Evolutionary conservation across 2,113 vertebrate species (phyloP).

Genomic region (Plecotus auritus): DNA sequence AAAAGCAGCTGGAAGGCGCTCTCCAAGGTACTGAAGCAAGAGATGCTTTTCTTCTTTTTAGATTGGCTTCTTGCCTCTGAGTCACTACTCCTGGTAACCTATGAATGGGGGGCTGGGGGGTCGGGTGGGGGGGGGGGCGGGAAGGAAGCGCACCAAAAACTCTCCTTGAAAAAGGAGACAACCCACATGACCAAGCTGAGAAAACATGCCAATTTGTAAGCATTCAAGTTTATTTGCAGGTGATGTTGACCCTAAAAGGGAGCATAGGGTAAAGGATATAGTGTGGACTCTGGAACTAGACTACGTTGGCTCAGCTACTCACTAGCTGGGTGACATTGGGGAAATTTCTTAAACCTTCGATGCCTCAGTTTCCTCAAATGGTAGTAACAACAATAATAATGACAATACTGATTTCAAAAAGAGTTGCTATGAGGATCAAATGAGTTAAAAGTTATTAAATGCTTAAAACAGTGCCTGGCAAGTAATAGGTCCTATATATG

Average conservation of each 20-base stretch:
- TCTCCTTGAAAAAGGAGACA: background rate
- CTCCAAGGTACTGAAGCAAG: slow-evolving; percentile 41
- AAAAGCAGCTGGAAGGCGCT: accelerated
- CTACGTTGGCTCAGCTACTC: background rate
- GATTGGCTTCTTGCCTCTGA: background rate
- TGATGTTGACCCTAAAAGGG: background rate
- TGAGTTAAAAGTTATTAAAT: background rate
- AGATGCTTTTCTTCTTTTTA: background rate
- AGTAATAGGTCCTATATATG: background rate
- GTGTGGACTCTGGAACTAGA: background rate
- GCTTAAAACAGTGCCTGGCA: background rate
- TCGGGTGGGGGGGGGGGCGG: too few relatives aligned
- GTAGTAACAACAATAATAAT: background rate
- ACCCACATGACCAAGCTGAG: background rate
- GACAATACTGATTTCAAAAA: background rate
- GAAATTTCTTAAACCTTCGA: background rate
- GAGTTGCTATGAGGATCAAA: background rate
- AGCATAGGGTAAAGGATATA: background rate
- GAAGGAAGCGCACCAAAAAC: too few relatives aligned
- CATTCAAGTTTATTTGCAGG: background rate
- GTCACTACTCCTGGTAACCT: background rate
- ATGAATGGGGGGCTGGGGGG: too few relatives aligned
- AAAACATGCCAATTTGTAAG: background rate
- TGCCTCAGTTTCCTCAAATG: background rate
- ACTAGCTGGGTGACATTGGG: background rate